Base-by-base conservation (phyloP, 2,797 vertebrate species). In the Anabacerthia variegaticeps region DNA sequence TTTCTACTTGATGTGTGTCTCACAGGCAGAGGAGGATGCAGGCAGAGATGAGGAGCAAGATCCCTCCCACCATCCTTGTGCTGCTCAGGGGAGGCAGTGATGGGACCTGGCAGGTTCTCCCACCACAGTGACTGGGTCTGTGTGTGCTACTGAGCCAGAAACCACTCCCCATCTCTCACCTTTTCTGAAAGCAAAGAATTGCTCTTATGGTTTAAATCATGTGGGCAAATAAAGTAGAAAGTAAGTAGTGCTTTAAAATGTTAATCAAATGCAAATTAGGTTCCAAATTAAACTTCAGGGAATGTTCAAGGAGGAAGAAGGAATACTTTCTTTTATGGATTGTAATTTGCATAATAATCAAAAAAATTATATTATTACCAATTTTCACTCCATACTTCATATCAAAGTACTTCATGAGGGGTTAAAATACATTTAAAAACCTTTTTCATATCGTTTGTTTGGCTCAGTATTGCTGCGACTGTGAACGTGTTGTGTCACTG, bases 201-300 rank as follows among this genome's bases (percentile, higher is more conserved):
- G 23, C 59, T 91, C 16, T 74, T 91, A 21, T 1, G 28, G 74
- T 74, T 91, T 88, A 62, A 85, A 77, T 71, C 39, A 43, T 69
- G 55, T 73, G 85, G 61, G 67, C 67, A 93, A 93, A 89, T 82
- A 94, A 83, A 96, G 36, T 2, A 74, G 65, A 46, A 87, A 73
- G 46, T 69, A 85, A 49, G 43, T 89, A 76, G 55, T 73, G 46
- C 75, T 90, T 87, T 85, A 82, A 93, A 94, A 88, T 78, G 61
- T 69, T 93, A 93, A 79, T 49, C 49, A 51, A 82, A 82, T 87
- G 88, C 54, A 88, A 82, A 75, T 85, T n/a, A 78, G 39, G 28
- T 91, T 93, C 59, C 79, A 75, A 63, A 89, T 89, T 77, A 74
- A 91, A 89, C 58, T 88, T 89, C 11, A 39, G 69, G 65, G 68